Conservation (phyloP, 2,797 vertebrate genomes). For the Molossus alvarezi region DNA sequence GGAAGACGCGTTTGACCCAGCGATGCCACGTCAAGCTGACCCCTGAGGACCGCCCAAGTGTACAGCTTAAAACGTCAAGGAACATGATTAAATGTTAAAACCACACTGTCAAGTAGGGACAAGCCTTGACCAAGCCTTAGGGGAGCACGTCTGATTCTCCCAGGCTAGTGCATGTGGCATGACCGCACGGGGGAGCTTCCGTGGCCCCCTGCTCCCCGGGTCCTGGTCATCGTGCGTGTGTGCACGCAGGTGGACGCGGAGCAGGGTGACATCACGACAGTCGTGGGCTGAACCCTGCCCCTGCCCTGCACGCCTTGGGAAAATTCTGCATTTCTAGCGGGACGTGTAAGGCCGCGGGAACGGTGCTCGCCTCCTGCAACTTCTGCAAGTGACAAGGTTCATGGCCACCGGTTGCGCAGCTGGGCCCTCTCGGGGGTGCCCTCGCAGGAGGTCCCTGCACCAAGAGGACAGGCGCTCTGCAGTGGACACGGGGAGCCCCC, state of each 20-base stretch:
- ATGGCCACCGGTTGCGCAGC: not conserved
- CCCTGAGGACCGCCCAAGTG: not conserved
- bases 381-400: not conserved
- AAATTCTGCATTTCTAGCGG: rapidly evolving
- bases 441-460: not conserved
- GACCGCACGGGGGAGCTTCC: rapidly evolving
- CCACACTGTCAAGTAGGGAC: not conserved
- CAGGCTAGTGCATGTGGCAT: rapidly evolving
- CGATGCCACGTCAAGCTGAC: not conserved
- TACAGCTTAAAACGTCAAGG: not conserved
- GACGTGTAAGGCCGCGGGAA: rapidly evolving
- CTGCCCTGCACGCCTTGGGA: rapidly evolving
- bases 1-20: rapidly evolving
- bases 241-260: not conserved
- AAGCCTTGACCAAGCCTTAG: too few species aligned
- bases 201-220: rapidly evolving
- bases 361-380: not conserved
- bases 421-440: not conserved
- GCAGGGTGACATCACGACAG: too few species aligned
- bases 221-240: rapidly evolving
- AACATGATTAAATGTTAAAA: not conserved
- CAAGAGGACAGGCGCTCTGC: not conserved
- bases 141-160: not conserved
- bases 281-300: rapidly evolving
- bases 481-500: not conserved